These are phyloP conservation scores for Falco concolor DNA, from an alignment of 2,797 vertebrate species.

Conservation along the genomic window DNA sequence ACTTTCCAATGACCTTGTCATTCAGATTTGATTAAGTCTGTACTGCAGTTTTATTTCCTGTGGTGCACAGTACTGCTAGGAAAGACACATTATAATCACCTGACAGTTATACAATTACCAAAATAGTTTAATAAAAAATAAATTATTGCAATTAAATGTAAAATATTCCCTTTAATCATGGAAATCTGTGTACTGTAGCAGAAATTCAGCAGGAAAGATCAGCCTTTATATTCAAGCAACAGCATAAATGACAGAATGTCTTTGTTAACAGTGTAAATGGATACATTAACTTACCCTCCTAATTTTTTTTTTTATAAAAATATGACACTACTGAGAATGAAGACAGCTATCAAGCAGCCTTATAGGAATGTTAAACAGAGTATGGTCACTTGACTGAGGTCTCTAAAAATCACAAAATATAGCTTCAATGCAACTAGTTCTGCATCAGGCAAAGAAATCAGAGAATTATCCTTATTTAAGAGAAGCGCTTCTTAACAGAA, in stretches of 20 bases:
- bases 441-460: neutral
- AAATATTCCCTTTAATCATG: neutral
- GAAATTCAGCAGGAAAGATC: neutral
- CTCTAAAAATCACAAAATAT: neutral
- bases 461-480: neutral
- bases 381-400: neutral
- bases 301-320: neutral
- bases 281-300: neutral
- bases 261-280: neutral
- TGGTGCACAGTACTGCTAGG: conserved; percentile 42
- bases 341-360: neutral
- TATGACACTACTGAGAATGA: neutral
- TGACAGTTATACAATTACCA: neutral
- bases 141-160: conserved; percentile 3
- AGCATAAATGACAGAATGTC: neutral
- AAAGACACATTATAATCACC: conserved; percentile 64
- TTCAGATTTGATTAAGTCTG: conserved; percentile 63
- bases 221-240: neutral
- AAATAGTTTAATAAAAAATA: neutral
- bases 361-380: neutral
- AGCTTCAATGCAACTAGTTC: neutral
- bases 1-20: conserved; percentile 69
- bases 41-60: conserved; percentile 57
- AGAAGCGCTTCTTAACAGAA: neutral
- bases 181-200: neutral